Evolutionary conservation across 2,113 vertebrate species (phyloP), one percentile per base, ranked within the genome.

Genomic region (Hypanus sabinus): DNA sequence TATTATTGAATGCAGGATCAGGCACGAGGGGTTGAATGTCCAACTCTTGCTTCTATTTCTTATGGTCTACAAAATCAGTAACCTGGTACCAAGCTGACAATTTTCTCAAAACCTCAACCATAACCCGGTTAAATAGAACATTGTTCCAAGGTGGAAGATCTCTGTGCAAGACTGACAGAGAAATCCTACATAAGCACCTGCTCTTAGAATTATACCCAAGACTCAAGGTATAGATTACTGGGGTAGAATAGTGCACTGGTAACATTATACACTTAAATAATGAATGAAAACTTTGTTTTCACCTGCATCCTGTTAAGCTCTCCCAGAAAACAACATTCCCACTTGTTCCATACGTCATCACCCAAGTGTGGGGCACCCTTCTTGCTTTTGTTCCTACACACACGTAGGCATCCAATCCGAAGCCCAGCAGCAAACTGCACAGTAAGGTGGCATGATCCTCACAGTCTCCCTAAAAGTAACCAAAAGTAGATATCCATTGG

Each of bases 381-480:
- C 97, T 99, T 76, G 97, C 97, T 95, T 99, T 99, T 93, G 98
- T 99, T 94, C 99, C 99, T 88, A 99, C 98, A 95, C 99, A 99
- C n/a, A 99, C 98, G 94, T 98, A 99, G 1, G 98, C 98, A 95
- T 99, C 98, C 95, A 99, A 94, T 9, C 98, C 99, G 94, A 98
- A 99, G 3, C 99, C 99, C 94, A 99, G 97, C 94, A 99, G 97
- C 94, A 99, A 97, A 95, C 98, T 98, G 96, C 99, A 99, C 27
- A 99, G 96, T 88, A 99, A 97, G 77, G 97, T 98, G 94, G 98
- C 97, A 22, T 99, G 99, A 95, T 99, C 99, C 96, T 99, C 98
- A 96, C 98, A 99, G 95, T 99, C 99, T n/a, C 99, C 99, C 98
- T 99, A 94, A 16, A 81, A 30, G 85, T 65, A 27, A 83, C 24